A percentile compares a stretch with the other conserved stretches of the same genome.
Conservation (phyloP, 2,113 vertebrate genomes). For the Cervus canadensis region DNA sequence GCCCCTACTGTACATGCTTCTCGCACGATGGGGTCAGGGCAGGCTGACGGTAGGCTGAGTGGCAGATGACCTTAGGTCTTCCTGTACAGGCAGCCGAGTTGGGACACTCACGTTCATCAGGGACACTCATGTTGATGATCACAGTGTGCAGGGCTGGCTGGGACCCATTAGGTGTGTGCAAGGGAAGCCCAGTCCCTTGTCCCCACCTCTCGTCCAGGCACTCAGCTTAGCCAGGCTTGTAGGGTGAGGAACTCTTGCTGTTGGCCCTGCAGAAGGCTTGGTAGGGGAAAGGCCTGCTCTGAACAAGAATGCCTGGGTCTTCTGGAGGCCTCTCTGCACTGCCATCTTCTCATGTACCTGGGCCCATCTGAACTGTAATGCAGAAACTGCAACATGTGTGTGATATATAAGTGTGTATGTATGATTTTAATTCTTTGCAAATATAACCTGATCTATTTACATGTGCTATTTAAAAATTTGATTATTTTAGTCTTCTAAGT, state of each 20-base stretch:
- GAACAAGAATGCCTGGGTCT: not conserved
- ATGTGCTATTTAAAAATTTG: not conserved
- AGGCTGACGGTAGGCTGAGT: not conserved
- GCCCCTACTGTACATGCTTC: not conserved
- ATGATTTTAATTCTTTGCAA: not conserved
- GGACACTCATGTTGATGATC: not conserved
- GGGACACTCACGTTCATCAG: not conserved
- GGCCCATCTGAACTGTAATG: not conserved
- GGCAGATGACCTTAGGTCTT: not conserved
- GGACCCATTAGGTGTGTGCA: not conserved
- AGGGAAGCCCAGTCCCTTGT: not conserved
- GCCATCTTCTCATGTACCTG: not conserved
- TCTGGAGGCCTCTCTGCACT: not conserved
- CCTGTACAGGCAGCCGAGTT: not conserved
- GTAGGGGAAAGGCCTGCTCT: not conserved
- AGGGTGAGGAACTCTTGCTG: not conserved
- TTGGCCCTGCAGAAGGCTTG: not conserved
- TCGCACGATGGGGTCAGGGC: not conserved
- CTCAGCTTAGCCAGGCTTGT: not conserved
- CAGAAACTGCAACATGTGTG: not conserved
- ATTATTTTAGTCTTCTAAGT: not conserved
- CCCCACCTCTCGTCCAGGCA: too few relatives aligned
- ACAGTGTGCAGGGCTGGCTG: not conserved
- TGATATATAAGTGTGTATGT: too few relatives aligned
- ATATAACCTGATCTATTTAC: not conserved